A percentile compares a stretch with the other conserved stretches of the same genome.
Conservation (phyloP, 2,888 invertebrate species). For the Acleris emargana region DNA sequence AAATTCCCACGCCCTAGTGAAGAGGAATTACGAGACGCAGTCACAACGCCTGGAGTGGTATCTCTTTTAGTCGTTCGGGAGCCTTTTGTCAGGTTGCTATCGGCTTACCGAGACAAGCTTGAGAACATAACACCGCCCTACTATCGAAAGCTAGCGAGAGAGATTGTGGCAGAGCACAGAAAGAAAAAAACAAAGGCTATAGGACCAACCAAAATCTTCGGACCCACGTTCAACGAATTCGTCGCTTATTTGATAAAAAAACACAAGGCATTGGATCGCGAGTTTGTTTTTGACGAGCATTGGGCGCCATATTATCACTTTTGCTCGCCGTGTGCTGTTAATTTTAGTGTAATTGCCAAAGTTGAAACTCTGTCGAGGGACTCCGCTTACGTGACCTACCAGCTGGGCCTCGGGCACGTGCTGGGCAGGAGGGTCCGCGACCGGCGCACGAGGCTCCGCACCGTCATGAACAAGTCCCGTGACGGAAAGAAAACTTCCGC, state of each 20-base stretch:
- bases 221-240: constrained; percentile 88
- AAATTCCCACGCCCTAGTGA: constrained; percentile 87
- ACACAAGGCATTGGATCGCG: constrained; percentile 77
- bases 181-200: constrained; percentile 59
- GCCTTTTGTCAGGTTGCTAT: constrained; percentile 88
- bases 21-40: constrained; percentile 84
- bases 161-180: constrained; percentile 86
- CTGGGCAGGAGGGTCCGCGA: constrained; percentile 75
- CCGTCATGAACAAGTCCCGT: constrained; percentile 79
- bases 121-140: constrained; percentile 87
- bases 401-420: constrained; percentile 82
- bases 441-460: constrained; percentile 77
- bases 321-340: constrained; percentile 86
- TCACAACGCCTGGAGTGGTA: constrained; percentile 83
- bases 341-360: constrained; percentile 86
- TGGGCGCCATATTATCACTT: constrained; percentile 86
- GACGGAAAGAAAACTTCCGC: constrained; percentile 77
- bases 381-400: constrained; percentile 84
- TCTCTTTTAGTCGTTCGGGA: constrained; percentile 88
- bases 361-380: constrained; percentile 85
- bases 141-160: constrained; percentile 86
- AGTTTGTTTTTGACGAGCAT: constrained; percentile 82
- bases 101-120: constrained; percentile 89
- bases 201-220: constrained; percentile 68
- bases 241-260: constrained; percentile 86